Conservation (phyloP, 1,140 invertebrate species). For the Latrodectus geometricus region DNA sequence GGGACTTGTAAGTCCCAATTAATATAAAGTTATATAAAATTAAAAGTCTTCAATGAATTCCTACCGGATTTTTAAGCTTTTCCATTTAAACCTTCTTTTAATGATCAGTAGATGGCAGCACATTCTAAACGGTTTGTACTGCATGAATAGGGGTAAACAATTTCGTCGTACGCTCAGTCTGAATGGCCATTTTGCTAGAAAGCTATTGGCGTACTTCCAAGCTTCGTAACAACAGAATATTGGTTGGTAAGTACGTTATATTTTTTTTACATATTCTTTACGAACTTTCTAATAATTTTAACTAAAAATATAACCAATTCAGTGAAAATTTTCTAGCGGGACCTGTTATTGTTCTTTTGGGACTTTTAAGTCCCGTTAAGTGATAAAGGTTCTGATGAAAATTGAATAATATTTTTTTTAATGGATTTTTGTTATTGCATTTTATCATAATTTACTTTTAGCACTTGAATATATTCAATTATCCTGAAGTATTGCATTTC, state of each 20-base stretch:
- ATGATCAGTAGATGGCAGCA: slow-evolving; percentile 26
- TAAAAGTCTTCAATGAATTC: no score
- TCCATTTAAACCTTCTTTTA: no score
- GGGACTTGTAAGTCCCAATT: no score
- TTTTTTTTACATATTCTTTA: no score
- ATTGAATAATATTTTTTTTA: slow-evolving; percentile 16
- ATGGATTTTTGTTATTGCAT: slow-evolving; percentile 27
- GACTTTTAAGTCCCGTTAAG: no score
- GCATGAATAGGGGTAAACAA: slow-evolving; percentile 12
- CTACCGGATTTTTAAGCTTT: slow-evolving; percentile 11
- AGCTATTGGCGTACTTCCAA: slow-evolving; percentile 6
- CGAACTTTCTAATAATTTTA: slow-evolving; percentile 33
- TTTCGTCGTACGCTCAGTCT: no score
- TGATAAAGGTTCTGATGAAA: slow-evolving; percentile 11
- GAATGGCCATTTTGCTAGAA: slow-evolving; percentile 21
- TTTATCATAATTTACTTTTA: slow-evolving; percentile 31
- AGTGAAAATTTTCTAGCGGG: slow-evolving; percentile 29
- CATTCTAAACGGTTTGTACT: slow-evolving; percentile 20
- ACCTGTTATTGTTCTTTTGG: slow-evolving; percentile 10
- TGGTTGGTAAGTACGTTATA: no score
- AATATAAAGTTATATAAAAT: no score
- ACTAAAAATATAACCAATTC: slow-evolving; percentile 18
- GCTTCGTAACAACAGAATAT: no score
- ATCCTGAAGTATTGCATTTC: slow-evolving; percentile 27
- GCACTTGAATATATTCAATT: slow-evolving; percentile 17